phyloP scores from a whole-genome alignment of 2,797 vertebrate species.

The Danio kyathit region DNA sequence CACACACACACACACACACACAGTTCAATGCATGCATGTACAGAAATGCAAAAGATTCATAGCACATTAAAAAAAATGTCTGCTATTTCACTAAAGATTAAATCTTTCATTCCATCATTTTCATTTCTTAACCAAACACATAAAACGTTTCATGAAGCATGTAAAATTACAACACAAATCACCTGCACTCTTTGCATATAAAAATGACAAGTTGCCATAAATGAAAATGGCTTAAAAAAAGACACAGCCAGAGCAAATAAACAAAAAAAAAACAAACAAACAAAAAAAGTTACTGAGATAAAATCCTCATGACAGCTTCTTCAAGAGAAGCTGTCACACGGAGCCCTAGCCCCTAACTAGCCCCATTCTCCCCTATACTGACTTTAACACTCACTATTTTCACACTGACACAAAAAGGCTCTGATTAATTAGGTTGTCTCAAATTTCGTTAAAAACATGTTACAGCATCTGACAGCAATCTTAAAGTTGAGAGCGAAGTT shows the following conservation, averaged over 20 bases:
- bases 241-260: neutral
- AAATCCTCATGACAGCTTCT: neutral
- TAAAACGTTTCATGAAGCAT: neutral
- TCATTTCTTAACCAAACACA: neutral
- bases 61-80: neutral
- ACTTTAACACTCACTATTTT: neutral
- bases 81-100: neutral
- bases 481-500: constrained; percentile 23
- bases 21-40: neutral
- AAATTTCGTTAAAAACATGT: constrained; percentile 11
- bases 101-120: neutral
- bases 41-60: neutral
- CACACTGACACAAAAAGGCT: constrained; percentile 7
- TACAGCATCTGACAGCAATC: constrained; percentile 18
- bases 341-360: neutral
- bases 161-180: neutral
- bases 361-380: neutral
- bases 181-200: neutral
- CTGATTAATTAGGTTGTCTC: constrained; percentile 32
- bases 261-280: neutral
- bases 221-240: neutral
- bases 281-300: neutral
- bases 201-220: neutral
- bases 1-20: neutral
- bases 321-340: neutral